Evolutionary conservation across 1,140 invertebrate genomes (phyloP).

Genomic region (Calliopsis andreniformis): DNA sequence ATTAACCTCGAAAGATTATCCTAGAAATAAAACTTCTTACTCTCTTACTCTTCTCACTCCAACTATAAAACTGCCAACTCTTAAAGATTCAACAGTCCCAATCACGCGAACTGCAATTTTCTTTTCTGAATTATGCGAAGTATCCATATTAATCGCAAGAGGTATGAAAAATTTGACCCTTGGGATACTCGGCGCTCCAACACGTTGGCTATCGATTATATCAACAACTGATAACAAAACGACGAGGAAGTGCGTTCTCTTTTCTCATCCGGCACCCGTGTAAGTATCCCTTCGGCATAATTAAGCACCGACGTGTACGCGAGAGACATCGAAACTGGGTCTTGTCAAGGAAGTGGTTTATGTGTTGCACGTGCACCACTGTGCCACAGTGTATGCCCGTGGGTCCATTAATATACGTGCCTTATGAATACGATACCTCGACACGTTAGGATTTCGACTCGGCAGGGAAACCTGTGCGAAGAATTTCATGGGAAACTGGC

Average conservation of each 20-base stretch:
- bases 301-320: slow-evolving; percentile 36
- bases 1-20: no score
- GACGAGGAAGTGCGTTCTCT: neutral
- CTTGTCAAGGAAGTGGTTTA: slow-evolving; percentile 54
- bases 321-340: slow-evolving; percentile 52
- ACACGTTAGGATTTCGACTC: slow-evolving; percentile 47
- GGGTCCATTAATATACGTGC: slow-evolving; percentile 46
- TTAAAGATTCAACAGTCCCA: no score
- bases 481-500: slow-evolving; percentile 37
- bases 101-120: no score
- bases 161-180: no score
- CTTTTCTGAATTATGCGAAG: no score
- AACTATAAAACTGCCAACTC: no score
- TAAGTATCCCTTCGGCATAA: slow-evolving; percentile 41
- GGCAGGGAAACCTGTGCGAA: slow-evolving; percentile 23
- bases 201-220: no score
- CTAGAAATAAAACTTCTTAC: no score
- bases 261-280: slow-evolving; percentile 21
- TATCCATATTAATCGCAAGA: no score
- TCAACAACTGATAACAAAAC: neutral
- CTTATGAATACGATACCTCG: slow-evolving; percentile 38
- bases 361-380: slow-evolving; percentile 47
- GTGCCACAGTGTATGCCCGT: slow-evolving; percentile 8
- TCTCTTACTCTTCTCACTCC: no score
- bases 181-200: no score